phyloP scores from a whole-genome alignment of 2,888 invertebrate species.

The Melangyna quadrimaculata region DNA sequence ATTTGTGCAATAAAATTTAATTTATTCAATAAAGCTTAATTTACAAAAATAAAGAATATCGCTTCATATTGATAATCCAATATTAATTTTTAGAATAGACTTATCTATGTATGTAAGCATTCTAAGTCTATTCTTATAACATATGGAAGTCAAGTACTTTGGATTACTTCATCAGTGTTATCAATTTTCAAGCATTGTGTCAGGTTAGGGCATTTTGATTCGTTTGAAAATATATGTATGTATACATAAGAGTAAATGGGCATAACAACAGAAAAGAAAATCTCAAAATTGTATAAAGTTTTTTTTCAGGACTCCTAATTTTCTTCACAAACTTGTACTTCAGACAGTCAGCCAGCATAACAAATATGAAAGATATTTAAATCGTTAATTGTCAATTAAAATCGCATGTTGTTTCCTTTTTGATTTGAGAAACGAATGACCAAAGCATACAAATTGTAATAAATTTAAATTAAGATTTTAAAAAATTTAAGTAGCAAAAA shows the following conservation, averaged over 20 bases:
- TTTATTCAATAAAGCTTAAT: not conserved
- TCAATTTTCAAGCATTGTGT: not conserved
- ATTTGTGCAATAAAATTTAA: not conserved
- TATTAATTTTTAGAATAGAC: too few relatives aligned
- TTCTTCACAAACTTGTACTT: not conserved
- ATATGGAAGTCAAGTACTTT: not conserved
- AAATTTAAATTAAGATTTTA: too few relatives aligned
- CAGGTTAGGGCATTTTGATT: not conserved
- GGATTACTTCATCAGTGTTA: not conserved
- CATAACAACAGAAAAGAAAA: not conserved
- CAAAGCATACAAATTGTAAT: too few relatives aligned
- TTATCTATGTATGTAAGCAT: not conserved
- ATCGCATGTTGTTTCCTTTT: not conserved
- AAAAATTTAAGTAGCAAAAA: too few relatives aligned
- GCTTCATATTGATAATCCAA: not conserved
- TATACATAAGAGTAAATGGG: not conserved
- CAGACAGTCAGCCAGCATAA: not conserved
- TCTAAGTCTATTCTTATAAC: not conserved
- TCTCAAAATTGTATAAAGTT: not conserved
- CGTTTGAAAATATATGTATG: too few relatives aligned
- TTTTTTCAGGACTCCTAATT: too few relatives aligned
- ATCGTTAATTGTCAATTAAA: not conserved
- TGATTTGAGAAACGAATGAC: too few relatives aligned
- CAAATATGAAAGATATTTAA: not conserved
- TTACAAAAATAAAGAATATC: not conserved